phyloP scores from a whole-genome alignment of 2,113 vertebrate species.

The Nyctereutes procyonoides region DNA sequence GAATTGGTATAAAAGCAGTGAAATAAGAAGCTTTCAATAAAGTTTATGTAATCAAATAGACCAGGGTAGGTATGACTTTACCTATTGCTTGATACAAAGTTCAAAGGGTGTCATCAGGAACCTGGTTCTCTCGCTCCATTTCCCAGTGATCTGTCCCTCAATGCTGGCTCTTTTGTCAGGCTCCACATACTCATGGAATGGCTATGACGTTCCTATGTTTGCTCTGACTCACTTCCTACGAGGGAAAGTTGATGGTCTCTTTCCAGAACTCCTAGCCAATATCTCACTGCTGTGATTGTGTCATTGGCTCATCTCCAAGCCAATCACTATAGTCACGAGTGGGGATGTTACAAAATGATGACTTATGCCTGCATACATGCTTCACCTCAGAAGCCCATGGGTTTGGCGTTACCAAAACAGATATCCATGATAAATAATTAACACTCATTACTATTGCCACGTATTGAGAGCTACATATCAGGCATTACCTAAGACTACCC shows the following conservation, averaged over 20 bases:
- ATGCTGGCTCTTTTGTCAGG: not conserved
- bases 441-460: not conserved
- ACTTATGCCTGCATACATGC: not conserved
- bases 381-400: not conserved
- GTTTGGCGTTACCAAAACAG: not conserved
- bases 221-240: slow-evolving; percentile 12
- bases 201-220: not conserved
- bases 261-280: not conserved
- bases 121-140: not conserved
- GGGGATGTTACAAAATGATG: not conserved
- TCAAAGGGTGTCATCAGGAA: not conserved
- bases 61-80: not conserved
- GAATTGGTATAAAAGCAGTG: not conserved
- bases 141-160: not conserved
- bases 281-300: not conserved
- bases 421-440: not conserved
- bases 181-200: not conserved
- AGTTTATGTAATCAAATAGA: not conserved
- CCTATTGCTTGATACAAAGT: not conserved
- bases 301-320: not conserved
- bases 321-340: not conserved
- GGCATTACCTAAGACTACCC: not conserved
- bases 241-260: not conserved
- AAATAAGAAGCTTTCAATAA: slow-evolving; percentile 20
- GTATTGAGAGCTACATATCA: not conserved